phyloP scores from a whole-genome alignment of 2,797 vertebrate genomes.

The Acrossocheilus fasciatus region DNA sequence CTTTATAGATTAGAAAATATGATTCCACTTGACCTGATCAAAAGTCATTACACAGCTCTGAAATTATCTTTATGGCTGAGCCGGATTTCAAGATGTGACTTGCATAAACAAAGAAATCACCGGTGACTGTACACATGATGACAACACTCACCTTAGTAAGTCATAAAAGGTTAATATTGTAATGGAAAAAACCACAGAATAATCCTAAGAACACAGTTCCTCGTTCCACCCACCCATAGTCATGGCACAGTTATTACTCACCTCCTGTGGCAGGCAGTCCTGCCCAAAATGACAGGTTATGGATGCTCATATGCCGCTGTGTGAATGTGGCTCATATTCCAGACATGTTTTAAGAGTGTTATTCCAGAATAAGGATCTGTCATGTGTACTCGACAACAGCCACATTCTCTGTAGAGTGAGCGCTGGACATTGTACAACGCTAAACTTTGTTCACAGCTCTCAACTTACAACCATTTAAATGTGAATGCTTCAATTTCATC shows the following conservation, averaged over 20 bases:
- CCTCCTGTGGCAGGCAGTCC: constrained; percentile 26
- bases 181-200: not conserved
- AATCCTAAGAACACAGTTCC: not conserved
- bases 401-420: constrained; percentile 20
- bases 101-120: not conserved
- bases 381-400: not conserved
- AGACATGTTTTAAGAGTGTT: not conserved
- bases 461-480: constrained; percentile 45
- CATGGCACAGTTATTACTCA: constrained; percentile 38
- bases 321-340: constrained; percentile 4
- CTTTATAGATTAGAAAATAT: not conserved
- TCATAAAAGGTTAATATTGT: constrained; percentile 12
- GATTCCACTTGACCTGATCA: not conserved
- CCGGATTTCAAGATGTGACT: constrained; percentile 12
- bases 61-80: constrained; percentile 10
- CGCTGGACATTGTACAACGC: not conserved
- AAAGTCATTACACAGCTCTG: not conserved
- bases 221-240: constrained; percentile 24
- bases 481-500: constrained; percentile 57
- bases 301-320: not conserved
- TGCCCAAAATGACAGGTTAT: constrained; percentile 31
- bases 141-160: constrained; percentile 14
- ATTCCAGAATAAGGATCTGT: not conserved
- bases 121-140: constrained; percentile 4
- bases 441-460: constrained; percentile 41